These are phyloP conservation scores for Chydorus sphaericus DNA, from an alignment of 2,888 invertebrate species.

Conservation along the genomic window DNA sequence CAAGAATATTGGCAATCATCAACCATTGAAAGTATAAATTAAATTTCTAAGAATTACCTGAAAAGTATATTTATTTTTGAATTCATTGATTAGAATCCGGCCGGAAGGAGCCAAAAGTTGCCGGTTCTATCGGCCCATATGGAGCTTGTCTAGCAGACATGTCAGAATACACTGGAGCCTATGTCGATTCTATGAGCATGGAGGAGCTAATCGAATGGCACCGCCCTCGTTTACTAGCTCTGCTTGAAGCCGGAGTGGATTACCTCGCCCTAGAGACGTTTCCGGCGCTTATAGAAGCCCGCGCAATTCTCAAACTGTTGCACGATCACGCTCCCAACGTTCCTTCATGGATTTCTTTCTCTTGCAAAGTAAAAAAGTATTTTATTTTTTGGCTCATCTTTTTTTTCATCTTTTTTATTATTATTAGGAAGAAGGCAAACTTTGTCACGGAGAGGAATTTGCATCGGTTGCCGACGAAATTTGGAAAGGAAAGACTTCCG, in stretches of 20 bases:
- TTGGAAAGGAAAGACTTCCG: conserved; percentile 37
- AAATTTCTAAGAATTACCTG: neutral
- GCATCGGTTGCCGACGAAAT: conserved; percentile 52
- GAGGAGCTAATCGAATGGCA: conserved; percentile 70
- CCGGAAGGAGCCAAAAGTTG: conserved; percentile 40
- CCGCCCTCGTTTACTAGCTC: conserved; percentile 57
- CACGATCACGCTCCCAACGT: conserved; percentile 52
- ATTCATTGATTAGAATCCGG: neutral
- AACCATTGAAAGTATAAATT: neutral
- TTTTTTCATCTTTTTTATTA: neutral
- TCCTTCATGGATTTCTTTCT: conserved; percentile 77
- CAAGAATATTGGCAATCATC: conserved; percentile 23
- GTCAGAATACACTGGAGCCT: conserved; percentile 83
- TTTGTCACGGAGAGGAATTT: conserved; percentile 69
- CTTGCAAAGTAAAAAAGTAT: conserved; percentile 50
- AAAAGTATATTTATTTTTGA: neutral
- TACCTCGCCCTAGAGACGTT: conserved; percentile 82
- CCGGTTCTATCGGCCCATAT: conserved; percentile 83
- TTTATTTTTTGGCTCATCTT: neutral
- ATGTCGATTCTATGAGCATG: conserved; percentile 47
- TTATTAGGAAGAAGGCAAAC: conserved; percentile 42
- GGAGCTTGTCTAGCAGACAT: conserved; percentile 80
- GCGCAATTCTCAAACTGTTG: conserved; percentile 61
- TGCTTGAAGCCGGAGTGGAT: conserved; percentile 68
- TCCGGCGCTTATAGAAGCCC: conserved; percentile 69